Evolutionary conservation across 2,888 invertebrate genomes (phyloP).

Genomic region (Melolontha melolontha): DNA sequence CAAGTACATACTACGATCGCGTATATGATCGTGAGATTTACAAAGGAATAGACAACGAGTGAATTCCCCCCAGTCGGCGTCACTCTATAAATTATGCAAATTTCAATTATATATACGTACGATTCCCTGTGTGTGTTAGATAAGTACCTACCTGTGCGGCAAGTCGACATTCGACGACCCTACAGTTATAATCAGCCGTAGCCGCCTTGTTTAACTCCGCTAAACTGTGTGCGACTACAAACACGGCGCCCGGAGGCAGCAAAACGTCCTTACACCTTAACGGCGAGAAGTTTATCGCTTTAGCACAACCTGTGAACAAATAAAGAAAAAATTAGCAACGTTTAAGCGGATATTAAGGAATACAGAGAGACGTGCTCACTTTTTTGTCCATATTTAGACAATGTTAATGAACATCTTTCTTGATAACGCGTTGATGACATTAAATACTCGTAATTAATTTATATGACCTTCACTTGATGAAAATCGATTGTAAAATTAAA

Average conservation of each 20-base stretch:
- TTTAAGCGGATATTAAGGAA: not conserved
- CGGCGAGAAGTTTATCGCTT: constrained; percentile 94
- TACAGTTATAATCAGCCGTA: constrained; percentile 88
- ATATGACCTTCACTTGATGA: no score
- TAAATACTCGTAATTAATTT: no score
- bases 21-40: not conserved
- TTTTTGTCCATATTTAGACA: no score
- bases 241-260: constrained; percentile 85
- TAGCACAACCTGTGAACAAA: constrained; percentile 78
- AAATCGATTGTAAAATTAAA: no score
- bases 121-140: constrained; percentile 3
- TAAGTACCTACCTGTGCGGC: constrained; percentile 79
- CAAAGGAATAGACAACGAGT: not conserved
- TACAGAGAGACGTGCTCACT: no score
- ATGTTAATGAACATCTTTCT: no score
- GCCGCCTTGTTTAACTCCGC: constrained; percentile 95
- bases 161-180: constrained; percentile 94
- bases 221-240: constrained; percentile 94
- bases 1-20: no score
- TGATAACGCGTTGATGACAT: no score
- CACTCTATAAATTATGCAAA: constrained; percentile 18
- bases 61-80: not conserved
- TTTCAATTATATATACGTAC: constrained; percentile 12
- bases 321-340: no score
- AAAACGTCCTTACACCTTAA: constrained; percentile 80